Percentiles rank a stretch among this genome's conserved stretches.
Evolutionary conservation across 2,113 vertebrate species (phyloP).

Genomic region (Thamnophis sirtalis): DNA sequence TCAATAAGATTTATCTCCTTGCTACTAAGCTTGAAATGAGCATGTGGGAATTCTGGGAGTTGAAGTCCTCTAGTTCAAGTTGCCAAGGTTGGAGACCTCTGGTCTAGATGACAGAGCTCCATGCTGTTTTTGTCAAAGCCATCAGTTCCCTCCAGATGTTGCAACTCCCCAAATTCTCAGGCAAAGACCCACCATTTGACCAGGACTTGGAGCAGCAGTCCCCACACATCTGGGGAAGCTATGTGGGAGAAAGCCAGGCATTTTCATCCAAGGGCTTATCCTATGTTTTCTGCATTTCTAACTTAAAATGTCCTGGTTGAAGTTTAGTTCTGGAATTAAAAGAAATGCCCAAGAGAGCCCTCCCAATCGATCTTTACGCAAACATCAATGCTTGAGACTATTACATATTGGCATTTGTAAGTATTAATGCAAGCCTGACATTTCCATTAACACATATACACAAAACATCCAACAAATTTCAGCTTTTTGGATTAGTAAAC

Average conservation of each 20-base stretch:
- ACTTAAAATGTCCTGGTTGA: background rate
- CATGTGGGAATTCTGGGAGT: background rate
- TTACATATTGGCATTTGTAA: background rate
- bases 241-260: background rate
- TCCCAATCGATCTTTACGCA: conserved; percentile 11
- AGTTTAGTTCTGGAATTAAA: conserved; percentile 12
- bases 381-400: background rate
- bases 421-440: conserved; percentile 22
- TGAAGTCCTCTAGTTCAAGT: too few relatives aligned
- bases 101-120: background rate
- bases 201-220: background rate
- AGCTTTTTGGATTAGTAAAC: conserved; percentile 18
- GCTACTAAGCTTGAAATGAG: background rate
- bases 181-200: background rate
- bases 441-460: conserved; percentile 30
- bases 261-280: background rate
- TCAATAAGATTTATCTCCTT: background rate
- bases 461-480: background rate
- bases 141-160: background rate
- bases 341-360: background rate
- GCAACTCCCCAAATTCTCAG: background rate
- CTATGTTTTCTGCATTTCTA: background rate
- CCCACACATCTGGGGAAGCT: background rate
- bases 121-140: background rate
- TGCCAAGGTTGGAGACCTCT: too few relatives aligned